These are phyloP conservation scores for Ceuthmochares aereus DNA, from an alignment of 2,113 vertebrate species.

Conservation along the genomic window DNA sequence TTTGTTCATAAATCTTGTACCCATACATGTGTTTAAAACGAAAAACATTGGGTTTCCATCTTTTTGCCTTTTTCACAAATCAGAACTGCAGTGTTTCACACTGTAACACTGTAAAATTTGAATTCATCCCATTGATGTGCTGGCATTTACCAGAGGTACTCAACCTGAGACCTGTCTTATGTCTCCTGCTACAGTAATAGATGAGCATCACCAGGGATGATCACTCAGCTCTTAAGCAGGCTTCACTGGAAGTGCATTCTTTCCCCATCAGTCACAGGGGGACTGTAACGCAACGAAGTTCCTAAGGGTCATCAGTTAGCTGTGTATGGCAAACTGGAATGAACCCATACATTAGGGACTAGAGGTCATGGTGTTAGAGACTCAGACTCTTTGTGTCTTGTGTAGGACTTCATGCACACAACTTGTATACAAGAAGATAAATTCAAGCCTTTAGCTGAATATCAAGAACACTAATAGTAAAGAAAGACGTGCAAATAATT, in stretches of 20 bases:
- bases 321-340: background rate
- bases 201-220: background rate
- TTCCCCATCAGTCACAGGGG: background rate
- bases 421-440: background rate
- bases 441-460: background rate
- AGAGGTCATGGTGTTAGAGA: background rate
- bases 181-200: background rate
- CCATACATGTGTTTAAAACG: background rate
- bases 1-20: background rate
- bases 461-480: background rate
- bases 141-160: background rate
- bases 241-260: background rate
- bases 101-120: background rate
- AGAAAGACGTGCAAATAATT: background rate
- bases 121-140: background rate
- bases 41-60: background rate
- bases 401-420: background rate
- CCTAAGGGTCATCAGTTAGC: background rate
- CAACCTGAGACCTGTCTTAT: background rate
- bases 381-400: background rate
- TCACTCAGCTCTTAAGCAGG: background rate
- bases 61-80: background rate
- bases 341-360: background rate
- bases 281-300: background rate
- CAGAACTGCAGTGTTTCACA: background rate